phyloP scores from a whole-genome alignment of 2,797 vertebrate genomes.

The Peromyscus eremicus region DNA sequence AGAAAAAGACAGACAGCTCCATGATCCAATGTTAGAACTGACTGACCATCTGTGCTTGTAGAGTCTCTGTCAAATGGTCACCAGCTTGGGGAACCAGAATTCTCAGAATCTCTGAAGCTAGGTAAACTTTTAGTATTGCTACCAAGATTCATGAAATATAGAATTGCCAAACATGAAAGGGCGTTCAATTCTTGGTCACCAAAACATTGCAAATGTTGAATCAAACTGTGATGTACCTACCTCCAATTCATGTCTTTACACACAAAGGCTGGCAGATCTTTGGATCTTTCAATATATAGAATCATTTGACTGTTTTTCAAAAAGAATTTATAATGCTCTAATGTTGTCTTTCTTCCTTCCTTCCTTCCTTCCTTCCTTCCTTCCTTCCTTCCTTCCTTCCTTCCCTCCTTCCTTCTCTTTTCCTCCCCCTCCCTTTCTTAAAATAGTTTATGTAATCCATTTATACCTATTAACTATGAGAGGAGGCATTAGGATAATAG shows the following conservation, averaged over 20 bases:
- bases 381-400: not conserved
- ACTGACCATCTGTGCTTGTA: not conserved
- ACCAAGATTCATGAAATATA: not conserved
- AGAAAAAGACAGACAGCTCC: not conserved
- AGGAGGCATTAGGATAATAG: not conserved
- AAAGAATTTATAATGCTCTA: not conserved
- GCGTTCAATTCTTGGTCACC: not conserved
- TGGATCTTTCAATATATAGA: not conserved
- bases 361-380: not conserved
- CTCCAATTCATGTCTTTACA: not conserved
- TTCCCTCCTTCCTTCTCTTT: not conserved
- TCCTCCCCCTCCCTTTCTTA: not conserved
- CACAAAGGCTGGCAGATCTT: too few relatives aligned
- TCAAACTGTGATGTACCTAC: not conserved
- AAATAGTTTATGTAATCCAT: not conserved
- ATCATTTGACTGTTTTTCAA: not conserved
- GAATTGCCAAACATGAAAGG: not conserved
- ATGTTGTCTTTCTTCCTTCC: not conserved
- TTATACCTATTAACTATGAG: not conserved
- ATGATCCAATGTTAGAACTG: not conserved
- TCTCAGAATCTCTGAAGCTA: not conserved
- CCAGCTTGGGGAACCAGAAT: not conserved
- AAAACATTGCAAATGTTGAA: conserved; percentile 3
- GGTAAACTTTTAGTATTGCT: not conserved
- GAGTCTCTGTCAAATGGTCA: not conserved